Evolutionary conservation across 1,140 invertebrate species (phyloP).

Genomic region (Nasonia longicornis): DNA sequence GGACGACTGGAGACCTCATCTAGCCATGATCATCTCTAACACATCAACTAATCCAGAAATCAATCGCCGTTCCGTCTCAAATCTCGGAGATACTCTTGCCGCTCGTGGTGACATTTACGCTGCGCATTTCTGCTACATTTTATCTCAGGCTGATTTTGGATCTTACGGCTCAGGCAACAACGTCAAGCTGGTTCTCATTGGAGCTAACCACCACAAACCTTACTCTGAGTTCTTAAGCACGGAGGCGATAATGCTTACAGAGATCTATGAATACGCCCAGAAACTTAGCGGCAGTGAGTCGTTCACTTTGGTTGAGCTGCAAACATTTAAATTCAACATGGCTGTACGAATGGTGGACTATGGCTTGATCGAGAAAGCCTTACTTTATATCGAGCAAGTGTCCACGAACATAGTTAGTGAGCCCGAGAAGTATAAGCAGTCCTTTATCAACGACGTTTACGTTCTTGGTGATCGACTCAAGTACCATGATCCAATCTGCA

Average conservation of each 20-base stretch:
- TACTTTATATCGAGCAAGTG: slow-evolving; percentile 87
- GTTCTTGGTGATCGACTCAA: slow-evolving; percentile 80
- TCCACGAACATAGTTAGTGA: slow-evolving; percentile 75
- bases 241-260: slow-evolving; percentile 91
- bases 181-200: slow-evolving; percentile 83
- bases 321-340: slow-evolving; percentile 81
- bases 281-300: slow-evolving; percentile 77
- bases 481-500: slow-evolving; percentile 81
- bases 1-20: slow-evolving; percentile 96
- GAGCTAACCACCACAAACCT: slow-evolving; percentile 75
- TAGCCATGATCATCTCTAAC: slow-evolving; percentile 95
- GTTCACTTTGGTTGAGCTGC: slow-evolving; percentile 77
- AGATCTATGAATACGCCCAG: slow-evolving; percentile 94
- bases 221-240: slow-evolving; percentile 82
- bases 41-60: slow-evolving; percentile 82
- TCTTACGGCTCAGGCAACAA: slow-evolving; percentile 71
- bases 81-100: slow-evolving; percentile 79
- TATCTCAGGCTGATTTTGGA: slow-evolving; percentile 85
- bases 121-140: slow-evolving; percentile 94
- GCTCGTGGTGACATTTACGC: slow-evolving; percentile 83
- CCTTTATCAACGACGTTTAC: slow-evolving; percentile 77
- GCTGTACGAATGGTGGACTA: slow-evolving; percentile 83
- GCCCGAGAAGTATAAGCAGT: slow-evolving; percentile 70
- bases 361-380: slow-evolving; percentile 81
- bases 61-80: slow-evolving; percentile 85